These are phyloP conservation scores for Martes martes DNA, from an alignment of 2,113 vertebrate species.

Conservation along the genomic window DNA sequence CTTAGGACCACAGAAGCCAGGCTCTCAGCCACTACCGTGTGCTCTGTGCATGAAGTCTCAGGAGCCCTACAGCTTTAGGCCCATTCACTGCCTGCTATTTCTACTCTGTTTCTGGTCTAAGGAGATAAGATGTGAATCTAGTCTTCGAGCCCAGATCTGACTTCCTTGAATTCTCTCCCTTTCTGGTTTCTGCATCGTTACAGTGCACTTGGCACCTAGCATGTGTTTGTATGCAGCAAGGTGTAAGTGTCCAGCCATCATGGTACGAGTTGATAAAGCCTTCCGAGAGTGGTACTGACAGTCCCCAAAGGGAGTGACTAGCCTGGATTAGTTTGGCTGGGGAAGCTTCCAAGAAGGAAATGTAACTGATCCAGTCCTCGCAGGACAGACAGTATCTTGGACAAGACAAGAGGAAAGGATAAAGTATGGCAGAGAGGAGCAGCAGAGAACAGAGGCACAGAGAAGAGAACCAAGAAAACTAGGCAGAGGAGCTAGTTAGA, in stretches of 20 bases:
- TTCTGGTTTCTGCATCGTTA: neutral
- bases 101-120: neutral
- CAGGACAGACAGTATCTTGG: neutral
- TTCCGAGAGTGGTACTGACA: fast-evolving
- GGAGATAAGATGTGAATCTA: neutral
- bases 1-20: neutral
- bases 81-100: neutral
- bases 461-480: neutral
- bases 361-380: neutral
- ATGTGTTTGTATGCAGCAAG: fast-evolving
- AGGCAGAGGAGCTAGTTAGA: neutral
- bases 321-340: neutral
- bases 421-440: no score
- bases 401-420: neutral
- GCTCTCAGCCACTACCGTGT: neutral
- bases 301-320: neutral
- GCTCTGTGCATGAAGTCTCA: fast-evolving
- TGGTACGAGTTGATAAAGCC: neutral
- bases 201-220: fast-evolving
- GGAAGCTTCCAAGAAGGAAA: neutral
- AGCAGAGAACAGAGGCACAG: neutral
- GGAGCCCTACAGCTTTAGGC: neutral
- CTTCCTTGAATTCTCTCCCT: neutral
- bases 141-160: neutral
- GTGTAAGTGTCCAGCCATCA: neutral